phyloP scores from a whole-genome alignment of 64 coral and sea anemone genomes.

The Montipora foliosa region DNA sequence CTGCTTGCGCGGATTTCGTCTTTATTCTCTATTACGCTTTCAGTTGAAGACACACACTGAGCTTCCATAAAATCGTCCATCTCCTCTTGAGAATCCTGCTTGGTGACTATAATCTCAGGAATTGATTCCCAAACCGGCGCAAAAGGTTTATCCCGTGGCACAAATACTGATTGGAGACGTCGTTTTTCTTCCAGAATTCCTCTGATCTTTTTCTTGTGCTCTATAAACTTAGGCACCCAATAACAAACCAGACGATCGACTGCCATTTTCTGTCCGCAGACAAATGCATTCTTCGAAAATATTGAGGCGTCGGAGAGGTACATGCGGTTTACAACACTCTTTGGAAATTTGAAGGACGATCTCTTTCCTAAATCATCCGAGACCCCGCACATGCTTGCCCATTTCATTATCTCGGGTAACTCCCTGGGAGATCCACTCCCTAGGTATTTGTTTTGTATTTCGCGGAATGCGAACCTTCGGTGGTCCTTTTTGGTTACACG shows the following conservation, averaged over 20 bases:
- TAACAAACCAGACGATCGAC: constrained; percentile 67
- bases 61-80: constrained; percentile 50
- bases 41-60: constrained; percentile 62
- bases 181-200: constrained; percentile 16
- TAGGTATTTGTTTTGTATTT: constrained; percentile 91
- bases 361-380: not conserved
- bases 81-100: constrained; percentile 14
- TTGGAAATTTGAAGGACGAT: constrained; percentile 34
- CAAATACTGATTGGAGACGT: not conserved
- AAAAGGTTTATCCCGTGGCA: not conserved
- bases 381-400: constrained; percentile 61
- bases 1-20: constrained; percentile 16
- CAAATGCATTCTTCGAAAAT: constrained; percentile 73
- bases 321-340: constrained; percentile 21
- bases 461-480: constrained; percentile 80
- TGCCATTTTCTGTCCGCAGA: constrained; percentile 62
- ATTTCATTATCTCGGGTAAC: constrained; percentile 85
- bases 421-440: constrained; percentile 66
- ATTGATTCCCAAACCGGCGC: not conserved
- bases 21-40: constrained; percentile 42
- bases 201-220: constrained; percentile 41
- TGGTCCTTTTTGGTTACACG: constrained; percentile 69
- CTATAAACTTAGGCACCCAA: constrained; percentile 77
- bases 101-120: not conserved
- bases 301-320: constrained; percentile 48